Conservation (phyloP, 1,140 invertebrate species). For the Tribolium castaneum region DNA sequence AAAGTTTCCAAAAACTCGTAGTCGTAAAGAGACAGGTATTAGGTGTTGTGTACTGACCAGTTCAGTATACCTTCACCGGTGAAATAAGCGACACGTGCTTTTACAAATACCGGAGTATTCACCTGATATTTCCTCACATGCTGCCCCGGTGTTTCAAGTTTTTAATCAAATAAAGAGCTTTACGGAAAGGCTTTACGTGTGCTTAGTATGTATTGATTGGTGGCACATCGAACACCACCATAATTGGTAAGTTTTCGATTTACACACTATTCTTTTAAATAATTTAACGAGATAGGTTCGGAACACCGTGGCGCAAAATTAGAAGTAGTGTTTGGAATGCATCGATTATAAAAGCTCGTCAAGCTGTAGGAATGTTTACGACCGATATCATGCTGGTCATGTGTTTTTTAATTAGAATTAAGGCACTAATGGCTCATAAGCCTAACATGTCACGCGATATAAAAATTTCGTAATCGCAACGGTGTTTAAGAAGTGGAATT, state of each 20-base stretch:
- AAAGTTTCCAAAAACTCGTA: neutral
- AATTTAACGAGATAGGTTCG: no score
- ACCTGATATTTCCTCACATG: neutral
- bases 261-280: neutral
- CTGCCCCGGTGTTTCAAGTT: neutral
- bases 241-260: conserved; percentile 30
- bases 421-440: neutral
- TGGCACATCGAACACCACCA: neutral
- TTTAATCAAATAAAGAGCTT: conserved; percentile 24
- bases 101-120: neutral
- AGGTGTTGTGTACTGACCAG: neutral
- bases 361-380: neutral
- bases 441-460: neutral
- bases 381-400: neutral
- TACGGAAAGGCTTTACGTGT: neutral
- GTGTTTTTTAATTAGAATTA: neutral
- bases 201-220: conserved; percentile 1
- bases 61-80: conserved; percentile 22
- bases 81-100: conserved; percentile 19
- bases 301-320: conserved; percentile 9
- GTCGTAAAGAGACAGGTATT: neutral
- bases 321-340: conserved; percentile 7
- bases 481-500: neutral
- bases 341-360: neutral
- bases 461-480: no score